Conservation (phyloP, 1,140 invertebrate species). For the Babylonia areolata region DNA sequence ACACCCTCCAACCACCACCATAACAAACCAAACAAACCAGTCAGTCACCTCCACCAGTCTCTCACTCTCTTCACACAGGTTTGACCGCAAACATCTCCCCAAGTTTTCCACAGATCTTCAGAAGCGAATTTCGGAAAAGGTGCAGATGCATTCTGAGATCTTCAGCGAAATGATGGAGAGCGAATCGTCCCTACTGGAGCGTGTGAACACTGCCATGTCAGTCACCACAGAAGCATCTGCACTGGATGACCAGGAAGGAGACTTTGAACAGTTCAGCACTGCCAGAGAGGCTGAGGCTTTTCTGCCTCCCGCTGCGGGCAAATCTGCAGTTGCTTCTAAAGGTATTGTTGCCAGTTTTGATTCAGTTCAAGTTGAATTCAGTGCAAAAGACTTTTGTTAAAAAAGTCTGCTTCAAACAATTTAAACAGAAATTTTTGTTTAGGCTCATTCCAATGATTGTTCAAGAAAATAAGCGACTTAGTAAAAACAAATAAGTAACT, state of each 20-base stretch:
- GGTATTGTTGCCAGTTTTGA: too few species aligned
- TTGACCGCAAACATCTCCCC: slow-evolving; percentile 9
- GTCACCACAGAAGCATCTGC: not conserved
- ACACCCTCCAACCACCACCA: not conserved
- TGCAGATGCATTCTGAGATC: not conserved
- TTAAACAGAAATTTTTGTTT: too few species aligned
- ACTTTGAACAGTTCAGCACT: not conserved
- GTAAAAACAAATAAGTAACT: too few species aligned
- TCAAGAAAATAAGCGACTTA: too few species aligned
- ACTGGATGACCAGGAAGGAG: not conserved
- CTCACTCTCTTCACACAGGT: not conserved
- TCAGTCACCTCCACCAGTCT: not conserved
- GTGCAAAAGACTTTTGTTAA: too few species aligned
- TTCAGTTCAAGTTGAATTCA: too few species aligned
- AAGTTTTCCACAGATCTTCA: slow-evolving; percentile 25
- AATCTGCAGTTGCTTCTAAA: not conserved
- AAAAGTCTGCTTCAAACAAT: too few species aligned
- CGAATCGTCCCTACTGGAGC: not conserved
- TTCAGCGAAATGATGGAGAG: slow-evolving; percentile 16
- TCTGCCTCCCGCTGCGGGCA: not conserved
- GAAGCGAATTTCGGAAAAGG: slow-evolving; percentile 19
- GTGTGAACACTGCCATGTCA: slow-evolving; percentile 8
- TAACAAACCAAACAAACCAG: not conserved
- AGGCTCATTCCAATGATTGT: too few species aligned
- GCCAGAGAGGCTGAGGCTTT: not conserved